Percentiles rank a stretch among this genome's conserved stretches.
Conservation (phyloP, 2,113 vertebrate species). For the Gavia stellata region DNA sequence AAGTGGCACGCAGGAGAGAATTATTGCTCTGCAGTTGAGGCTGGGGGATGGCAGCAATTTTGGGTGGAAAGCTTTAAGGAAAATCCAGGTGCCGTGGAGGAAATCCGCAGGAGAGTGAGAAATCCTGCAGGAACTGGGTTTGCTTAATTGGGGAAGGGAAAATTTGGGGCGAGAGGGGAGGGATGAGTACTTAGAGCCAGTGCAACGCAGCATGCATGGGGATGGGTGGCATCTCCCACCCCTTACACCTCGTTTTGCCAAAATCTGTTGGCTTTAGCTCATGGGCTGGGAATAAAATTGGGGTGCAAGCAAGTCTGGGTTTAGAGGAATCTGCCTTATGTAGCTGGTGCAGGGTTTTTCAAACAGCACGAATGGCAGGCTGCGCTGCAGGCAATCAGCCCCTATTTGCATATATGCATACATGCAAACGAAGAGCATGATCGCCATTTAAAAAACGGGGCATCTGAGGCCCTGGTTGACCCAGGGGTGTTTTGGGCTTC, state of each 20-base stretch:
- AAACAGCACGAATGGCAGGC: background rate
- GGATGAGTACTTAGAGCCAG: rapidly evolving
- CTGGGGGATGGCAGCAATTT: background rate
- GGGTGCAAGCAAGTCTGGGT: rapidly evolving
- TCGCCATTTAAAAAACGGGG: background rate
- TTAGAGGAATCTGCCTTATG: background rate
- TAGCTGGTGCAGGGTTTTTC: rapidly evolving
- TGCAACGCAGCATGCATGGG: rapidly evolving
- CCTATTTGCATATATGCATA: slow-evolving; percentile 51
- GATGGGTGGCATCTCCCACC: background rate
- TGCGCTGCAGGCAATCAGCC: background rate
- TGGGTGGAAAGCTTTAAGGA: background rate
- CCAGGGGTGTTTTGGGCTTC: background rate
- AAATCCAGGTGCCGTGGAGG: background rate
- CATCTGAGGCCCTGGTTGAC: background rate
- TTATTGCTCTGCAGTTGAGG: background rate
- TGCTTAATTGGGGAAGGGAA: background rate
- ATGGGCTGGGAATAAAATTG: background rate
- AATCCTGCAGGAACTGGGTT: background rate
- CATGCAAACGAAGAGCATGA: slow-evolving; percentile 21
- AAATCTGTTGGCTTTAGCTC: background rate
- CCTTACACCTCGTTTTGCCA: rapidly evolving
- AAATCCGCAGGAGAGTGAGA: rapidly evolving
- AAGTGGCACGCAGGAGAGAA: background rate
- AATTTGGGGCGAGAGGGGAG: background rate